Base-by-base conservation (phyloP, 2,113 vertebrate species). In the Apodemus speciosus region DNA sequence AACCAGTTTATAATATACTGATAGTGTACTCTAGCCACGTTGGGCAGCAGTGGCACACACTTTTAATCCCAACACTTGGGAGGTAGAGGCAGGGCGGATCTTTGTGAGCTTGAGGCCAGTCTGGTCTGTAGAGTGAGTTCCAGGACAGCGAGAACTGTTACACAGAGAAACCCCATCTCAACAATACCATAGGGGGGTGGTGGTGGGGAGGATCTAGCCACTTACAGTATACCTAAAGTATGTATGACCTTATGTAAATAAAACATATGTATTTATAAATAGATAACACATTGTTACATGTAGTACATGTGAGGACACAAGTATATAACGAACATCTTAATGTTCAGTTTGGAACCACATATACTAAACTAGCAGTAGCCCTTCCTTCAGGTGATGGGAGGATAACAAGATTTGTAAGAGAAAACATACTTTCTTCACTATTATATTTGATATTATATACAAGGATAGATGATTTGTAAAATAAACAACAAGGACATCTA, bases 341-440 rank as follows among this genome's bases (percentile, higher is more conserved):
- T 72, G 64, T 51, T 80, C 27, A 80, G n/a, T 60, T 20, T 85
- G 30, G 53, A 66, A 68, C 30, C 35, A 30, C 53, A 89, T 3
- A 15, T 68, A 35, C 18, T 23, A 94, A 92, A 72, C 35, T 60
- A 64, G 62, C 53, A 85, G 30, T 9, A 72, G 49, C 13, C 21
- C 13, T 84, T 81, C 46, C 62, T 56, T 94, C 35, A 43, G 38
- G 46, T 3, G 16, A 56, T 25, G 6, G 72, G 58, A 18, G 53
- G 77, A 53, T 14, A 72, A 69, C 73, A 93, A 93, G 40, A 89
- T 2, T 43, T 35, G 86, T n/a, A 94, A 85, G 38, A 92, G 60
- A 89, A 90, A 84, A 38, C 58, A 21, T 72, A 20, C 72, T 51
- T 88, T 93, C 20, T 73, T 87, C 38, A 76, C 3, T 88, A 83